phyloP scores from a whole-genome alignment of 1,140 invertebrate species.

The Argopecten irradians region DNA sequence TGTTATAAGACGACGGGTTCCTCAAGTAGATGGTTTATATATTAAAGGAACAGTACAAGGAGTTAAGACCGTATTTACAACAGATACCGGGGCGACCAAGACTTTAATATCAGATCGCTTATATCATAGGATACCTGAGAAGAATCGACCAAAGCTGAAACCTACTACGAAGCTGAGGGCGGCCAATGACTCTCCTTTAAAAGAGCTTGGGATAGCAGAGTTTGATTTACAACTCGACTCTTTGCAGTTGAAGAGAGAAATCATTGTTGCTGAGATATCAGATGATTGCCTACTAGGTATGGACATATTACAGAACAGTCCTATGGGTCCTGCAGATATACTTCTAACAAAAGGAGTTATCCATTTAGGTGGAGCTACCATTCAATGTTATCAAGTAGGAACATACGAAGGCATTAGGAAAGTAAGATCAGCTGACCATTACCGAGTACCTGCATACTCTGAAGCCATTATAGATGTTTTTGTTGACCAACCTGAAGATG shows the following conservation, averaged over 20 bases:
- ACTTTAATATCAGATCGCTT: slow-evolving; percentile 44
- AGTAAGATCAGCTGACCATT: slow-evolving; percentile 24
- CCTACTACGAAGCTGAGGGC: slow-evolving; percentile 27
- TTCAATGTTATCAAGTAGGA: slow-evolving; percentile 25
- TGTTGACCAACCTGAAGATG: background rate
- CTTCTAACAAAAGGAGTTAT: slow-evolving; percentile 24
- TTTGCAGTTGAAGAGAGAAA: slow-evolving; percentile 20
- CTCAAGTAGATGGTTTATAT: slow-evolving; percentile 11
- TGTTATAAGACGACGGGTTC: background rate
- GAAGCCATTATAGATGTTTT: slow-evolving; percentile 16
- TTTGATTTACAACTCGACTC: slow-evolving; percentile 12
- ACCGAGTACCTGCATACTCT: background rate
- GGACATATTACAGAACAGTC: slow-evolving; percentile 19
- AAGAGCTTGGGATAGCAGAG: background rate
- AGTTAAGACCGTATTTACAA: slow-evolving; percentile 16
- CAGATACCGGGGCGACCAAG: slow-evolving; percentile 35
- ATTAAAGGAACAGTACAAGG: slow-evolving; percentile 27
- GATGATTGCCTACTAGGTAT: slow-evolving; percentile 30
- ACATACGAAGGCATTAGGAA: background rate
- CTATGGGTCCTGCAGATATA: slow-evolving; percentile 11
- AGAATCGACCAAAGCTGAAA: slow-evolving; percentile 27
- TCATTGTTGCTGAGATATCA: slow-evolving; percentile 30
- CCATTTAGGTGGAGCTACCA: background rate
- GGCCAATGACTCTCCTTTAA: slow-evolving; percentile 24
- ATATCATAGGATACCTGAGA: slow-evolving; percentile 29